phyloP scores from a whole-genome alignment of 1,140 invertebrate species.

The Calephelis virginiensis region DNA sequence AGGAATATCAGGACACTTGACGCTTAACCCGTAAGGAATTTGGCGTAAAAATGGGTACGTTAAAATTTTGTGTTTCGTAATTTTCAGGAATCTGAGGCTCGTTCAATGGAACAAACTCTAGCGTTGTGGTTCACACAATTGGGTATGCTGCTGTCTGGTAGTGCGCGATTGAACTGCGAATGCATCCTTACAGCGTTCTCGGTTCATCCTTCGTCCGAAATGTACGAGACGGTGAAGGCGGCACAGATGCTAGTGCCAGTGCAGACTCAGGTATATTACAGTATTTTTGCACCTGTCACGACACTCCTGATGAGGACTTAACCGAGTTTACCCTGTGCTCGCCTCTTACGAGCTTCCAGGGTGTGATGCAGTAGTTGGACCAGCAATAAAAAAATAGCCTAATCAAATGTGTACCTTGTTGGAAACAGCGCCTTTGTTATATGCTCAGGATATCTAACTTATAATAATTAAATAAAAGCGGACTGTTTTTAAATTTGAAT shows the following conservation, averaged over 20 bases:
- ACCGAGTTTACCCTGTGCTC: too few species aligned
- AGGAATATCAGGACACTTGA: too few species aligned
- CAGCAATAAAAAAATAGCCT: too few species aligned
- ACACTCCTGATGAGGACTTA: too few species aligned
- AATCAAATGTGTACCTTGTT: too few species aligned
- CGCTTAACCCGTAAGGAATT: neutral
- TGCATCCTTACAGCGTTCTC: slow-evolving; percentile 72
- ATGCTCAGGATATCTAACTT: too few species aligned
- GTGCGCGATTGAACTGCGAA: slow-evolving; percentile 53
- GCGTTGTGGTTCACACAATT: slow-evolving; percentile 63
- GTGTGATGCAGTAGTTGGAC: too few species aligned
- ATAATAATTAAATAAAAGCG: too few species aligned
- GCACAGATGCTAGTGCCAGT: slow-evolving; percentile 34
- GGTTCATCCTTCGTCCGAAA: slow-evolving; percentile 56
- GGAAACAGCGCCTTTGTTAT: too few species aligned
- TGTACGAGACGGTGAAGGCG: slow-evolving; percentile 53
- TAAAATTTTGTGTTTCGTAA: neutral
- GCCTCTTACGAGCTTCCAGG: too few species aligned
- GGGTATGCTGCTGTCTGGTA: slow-evolving; percentile 44
- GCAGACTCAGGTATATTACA: neutral
- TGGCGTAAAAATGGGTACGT: neutral
- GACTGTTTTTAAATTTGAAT: too few species aligned
- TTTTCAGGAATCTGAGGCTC: slow-evolving; percentile 49
- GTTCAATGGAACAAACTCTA: slow-evolving; percentile 45
- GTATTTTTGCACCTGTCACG: neutral